A percentile compares a stretch with the other conserved stretches of the same genome.
phyloP scores from a whole-genome alignment of 1,140 invertebrate species.

The Nephotettix cincticeps region DNA sequence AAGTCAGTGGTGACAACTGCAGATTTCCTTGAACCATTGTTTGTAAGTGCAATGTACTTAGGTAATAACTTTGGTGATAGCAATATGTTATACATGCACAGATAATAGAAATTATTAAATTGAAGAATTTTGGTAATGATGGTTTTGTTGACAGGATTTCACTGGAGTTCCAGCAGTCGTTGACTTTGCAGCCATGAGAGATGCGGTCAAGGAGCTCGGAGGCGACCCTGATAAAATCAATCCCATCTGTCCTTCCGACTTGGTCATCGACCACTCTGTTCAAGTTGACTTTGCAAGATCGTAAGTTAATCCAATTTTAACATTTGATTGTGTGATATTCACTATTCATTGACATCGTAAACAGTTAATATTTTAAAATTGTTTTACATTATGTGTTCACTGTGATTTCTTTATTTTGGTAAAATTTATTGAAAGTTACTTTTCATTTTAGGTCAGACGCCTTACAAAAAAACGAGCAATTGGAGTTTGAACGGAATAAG shows the following conservation, averaged over 20 bases:
- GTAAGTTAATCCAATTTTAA: slow-evolving; percentile 58
- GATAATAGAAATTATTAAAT: no score
- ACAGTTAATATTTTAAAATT: no score
- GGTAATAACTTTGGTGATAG: no score
- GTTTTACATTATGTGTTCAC: not conserved
- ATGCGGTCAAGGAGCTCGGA: slow-evolving; percentile 84
- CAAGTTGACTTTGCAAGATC: slow-evolving; percentile 92
- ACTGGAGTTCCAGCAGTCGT: slow-evolving; percentile 85
- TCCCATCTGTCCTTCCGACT: slow-evolving; percentile 94
- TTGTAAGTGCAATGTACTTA: no score
- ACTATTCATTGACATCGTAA: no score
- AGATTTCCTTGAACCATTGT: no score
- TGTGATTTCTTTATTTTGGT: not conserved
- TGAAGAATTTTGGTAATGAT: no score
- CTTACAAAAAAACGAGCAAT: slow-evolving; percentile 87
- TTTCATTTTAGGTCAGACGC: slow-evolving; percentile 70
- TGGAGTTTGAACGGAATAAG: slow-evolving; percentile 96
- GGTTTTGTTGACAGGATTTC: slow-evolving; percentile 69
- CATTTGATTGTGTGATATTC: not conserved
- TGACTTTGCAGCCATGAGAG: slow-evolving; percentile 98
- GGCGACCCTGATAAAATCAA: slow-evolving; percentile 94
- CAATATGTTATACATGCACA: no score
- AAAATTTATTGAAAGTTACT: no score
- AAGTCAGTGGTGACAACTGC: no score
- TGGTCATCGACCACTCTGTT: slow-evolving; percentile 98